phyloP scores from a whole-genome alignment of 2,888 invertebrate species.

The Drosophila maculinotata region DNA sequence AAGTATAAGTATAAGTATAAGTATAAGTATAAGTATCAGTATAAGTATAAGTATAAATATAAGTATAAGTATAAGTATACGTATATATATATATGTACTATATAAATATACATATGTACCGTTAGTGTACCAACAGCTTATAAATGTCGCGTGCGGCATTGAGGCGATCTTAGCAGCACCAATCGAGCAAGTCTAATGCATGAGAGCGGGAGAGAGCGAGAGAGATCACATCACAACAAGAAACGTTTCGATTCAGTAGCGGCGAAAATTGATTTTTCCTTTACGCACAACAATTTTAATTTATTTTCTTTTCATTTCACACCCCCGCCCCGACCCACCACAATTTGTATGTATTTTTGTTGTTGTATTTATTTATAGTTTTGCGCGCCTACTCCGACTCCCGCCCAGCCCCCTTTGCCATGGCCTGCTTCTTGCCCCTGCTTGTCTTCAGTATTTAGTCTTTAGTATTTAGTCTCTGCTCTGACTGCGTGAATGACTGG shows the following conservation, averaged over 20 bases:
- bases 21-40: too few relatives aligned
- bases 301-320: not conserved
- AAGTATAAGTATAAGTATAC: too few relatives aligned
- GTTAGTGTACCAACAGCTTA: conserved; percentile 19
- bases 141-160: conserved; percentile 46
- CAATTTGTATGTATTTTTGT: not conserved
- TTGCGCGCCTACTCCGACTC: conserved; percentile 21
- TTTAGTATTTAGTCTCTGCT: not conserved
- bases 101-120: not conserved
- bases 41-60: too few relatives aligned
- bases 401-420: not conserved
- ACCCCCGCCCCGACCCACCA: not conserved
- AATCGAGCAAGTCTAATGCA: conserved; percentile 1
- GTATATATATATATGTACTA: too few relatives aligned
- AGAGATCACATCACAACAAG: conserved; percentile 9
- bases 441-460: too few relatives aligned
- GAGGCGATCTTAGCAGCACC: conserved; percentile 25
- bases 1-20: too few relatives aligned
- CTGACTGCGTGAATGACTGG: conserved; percentile 44
- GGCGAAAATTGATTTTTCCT: conserved; percentile 35
- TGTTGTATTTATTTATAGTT: conserved; percentile 43
- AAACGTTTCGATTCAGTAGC: conserved; percentile 24
- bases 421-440: not conserved
- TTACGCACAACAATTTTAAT: conserved; percentile 18
- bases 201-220: not conserved